These are phyloP conservation scores for Centroberyx gerrardi DNA, from an alignment of 2,797 vertebrate genomes.

Conservation along the genomic window DNA sequence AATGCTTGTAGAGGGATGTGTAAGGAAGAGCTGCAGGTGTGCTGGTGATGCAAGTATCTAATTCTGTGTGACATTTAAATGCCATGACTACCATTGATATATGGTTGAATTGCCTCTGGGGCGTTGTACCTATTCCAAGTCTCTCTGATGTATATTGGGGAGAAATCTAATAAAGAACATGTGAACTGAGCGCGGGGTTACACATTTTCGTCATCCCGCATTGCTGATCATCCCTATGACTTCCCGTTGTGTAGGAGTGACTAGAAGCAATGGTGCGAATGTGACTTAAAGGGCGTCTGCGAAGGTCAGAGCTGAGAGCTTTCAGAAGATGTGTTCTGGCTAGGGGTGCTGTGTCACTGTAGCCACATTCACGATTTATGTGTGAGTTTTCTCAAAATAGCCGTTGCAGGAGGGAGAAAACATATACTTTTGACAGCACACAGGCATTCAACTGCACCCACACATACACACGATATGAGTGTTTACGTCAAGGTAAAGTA, in stretches of 20 bases:
- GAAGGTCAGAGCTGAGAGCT: slow-evolving; percentile 50
- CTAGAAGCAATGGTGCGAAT: slow-evolving; percentile 34
- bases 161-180: slow-evolving; percentile 63
- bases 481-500: slow-evolving; percentile 13
- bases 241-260: slow-evolving; percentile 9
- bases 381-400: slow-evolving; percentile 4
- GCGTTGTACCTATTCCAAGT: slow-evolving; percentile 53
- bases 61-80: slow-evolving; percentile 85
- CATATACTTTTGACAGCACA: slow-evolving; percentile 24
- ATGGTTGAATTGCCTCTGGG: slow-evolving; percentile 60
- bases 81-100: slow-evolving; percentile 77
- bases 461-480: background rate
- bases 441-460: slow-evolving; percentile 29
- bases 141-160: slow-evolving; percentile 57
- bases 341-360: slow-evolving; percentile 20
- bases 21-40: slow-evolving; percentile 68
- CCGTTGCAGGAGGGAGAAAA: slow-evolving; percentile 14
- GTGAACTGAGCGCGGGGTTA: slow-evolving; percentile 31
- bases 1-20: slow-evolving; percentile 46
- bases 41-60: slow-evolving; percentile 69
- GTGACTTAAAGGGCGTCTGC: slow-evolving; percentile 46
- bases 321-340: slow-evolving; percentile 23
- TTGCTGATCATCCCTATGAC: slow-evolving; percentile 4
- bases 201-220: slow-evolving; percentile 26
- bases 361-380: slow-evolving; percentile 30